Evolutionary conservation across 1,140 invertebrate genomes (phyloP).

Genomic region (Pantala flavescens): DNA sequence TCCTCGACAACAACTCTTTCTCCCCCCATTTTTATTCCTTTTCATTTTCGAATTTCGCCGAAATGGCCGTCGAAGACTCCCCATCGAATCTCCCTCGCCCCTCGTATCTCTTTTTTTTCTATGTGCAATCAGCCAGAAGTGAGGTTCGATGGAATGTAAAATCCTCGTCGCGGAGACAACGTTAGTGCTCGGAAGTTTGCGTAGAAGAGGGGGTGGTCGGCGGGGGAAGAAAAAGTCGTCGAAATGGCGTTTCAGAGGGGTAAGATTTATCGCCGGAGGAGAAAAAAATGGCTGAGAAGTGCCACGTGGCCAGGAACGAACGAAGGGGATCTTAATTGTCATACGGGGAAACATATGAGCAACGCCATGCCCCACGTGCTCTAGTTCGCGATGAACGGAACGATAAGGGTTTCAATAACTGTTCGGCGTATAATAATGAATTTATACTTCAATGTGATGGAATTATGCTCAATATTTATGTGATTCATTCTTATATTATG

Average conservation of each 20-base stretch:
- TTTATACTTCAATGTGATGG: too few relatives aligned
- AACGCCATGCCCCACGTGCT: too few relatives aligned
- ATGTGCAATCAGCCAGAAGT: neutral
- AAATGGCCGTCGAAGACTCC: neutral
- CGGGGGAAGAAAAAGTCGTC: neutral
- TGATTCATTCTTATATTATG: too few relatives aligned
- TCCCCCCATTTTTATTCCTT: neutral
- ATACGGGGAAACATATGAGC: too few relatives aligned
- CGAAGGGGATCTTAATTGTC: too few relatives aligned
- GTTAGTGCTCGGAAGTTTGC: neutral
- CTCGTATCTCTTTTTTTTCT: neutral
- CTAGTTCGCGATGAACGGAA: too few relatives aligned
- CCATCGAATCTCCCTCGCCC: neutral
- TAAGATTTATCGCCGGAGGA: too few relatives aligned
- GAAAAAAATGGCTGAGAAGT: too few relatives aligned
- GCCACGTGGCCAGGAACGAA: too few relatives aligned
- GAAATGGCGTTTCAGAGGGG: neutral
- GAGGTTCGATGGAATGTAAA: slow-evolving; percentile 5
- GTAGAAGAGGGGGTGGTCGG: neutral
- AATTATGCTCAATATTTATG: too few relatives aligned
- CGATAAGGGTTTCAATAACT: too few relatives aligned
- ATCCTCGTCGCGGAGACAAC: neutral
- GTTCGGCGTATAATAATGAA: too few relatives aligned
- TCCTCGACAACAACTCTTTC: neutral
- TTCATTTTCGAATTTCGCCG: neutral